Evolutionary conservation across 2,888 invertebrate genomes (phyloP), one percentile per base, ranked within the genome.

Genomic region (Drosophila acutilabella): DNA sequence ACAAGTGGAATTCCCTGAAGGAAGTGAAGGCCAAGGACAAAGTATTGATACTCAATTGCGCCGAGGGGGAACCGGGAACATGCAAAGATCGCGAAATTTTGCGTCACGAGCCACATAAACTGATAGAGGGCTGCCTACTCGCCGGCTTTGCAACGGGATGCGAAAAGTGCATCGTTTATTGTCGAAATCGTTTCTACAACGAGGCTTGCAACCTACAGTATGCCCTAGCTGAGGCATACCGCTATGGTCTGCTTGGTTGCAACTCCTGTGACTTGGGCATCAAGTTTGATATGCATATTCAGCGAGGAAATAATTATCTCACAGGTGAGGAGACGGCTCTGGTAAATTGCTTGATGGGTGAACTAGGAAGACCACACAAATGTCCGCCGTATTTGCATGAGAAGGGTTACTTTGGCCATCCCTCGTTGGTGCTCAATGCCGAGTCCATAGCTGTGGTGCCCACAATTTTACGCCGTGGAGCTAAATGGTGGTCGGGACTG

Each of bases 371-470:
- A 92, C 99, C 99, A 0, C 94, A 98, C 13, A 94, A 98, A 67
- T 99, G 99, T 94, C 99, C 99, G 0, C 99, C 99, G n/a, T 99
- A 99, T 93, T 99, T 99, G 0, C 98, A 99, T 80, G 98, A 99
- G 91, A 95, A 99, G 20, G 99, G 99, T 20, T 95, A 99, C 0
- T 99, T 99, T 91, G 98, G 98, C 1, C 99, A 99, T 89, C 99
- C 99, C 0, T 98, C 99, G 0, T 98, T 98, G 8, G 99, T 99
- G 0, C 96, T 98, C 56, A 99, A 99, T 93, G 98, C 99, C 1
- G 99, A 99, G 93, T 98, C 99, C 1, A 97, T 99, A 16, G 97
- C 99, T 62, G 98, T 98, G 2, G 94, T 99, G 10, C 99, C 99
- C 8, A 94, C 97, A 0, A 98, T 99, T 82, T 97, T 97, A 88